Base-by-base conservation (phyloP, 2,797 vertebrate species). In the Anabacerthia variegaticeps region DNA sequence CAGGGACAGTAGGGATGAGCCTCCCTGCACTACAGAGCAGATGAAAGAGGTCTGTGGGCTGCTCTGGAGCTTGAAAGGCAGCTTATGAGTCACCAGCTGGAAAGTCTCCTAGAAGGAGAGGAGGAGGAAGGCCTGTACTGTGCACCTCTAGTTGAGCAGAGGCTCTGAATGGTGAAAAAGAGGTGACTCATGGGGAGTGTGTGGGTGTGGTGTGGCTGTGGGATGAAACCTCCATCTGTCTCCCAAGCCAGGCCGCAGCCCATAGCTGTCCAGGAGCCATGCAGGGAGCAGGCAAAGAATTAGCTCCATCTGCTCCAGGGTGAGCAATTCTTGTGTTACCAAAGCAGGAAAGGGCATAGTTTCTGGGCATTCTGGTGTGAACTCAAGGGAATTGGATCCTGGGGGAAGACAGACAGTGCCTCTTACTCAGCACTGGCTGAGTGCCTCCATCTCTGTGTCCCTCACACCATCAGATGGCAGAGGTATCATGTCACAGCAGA, bases 161-260 rank as follows among this genome's bases (percentile, higher is more conserved):
- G 80, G 46, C 88, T 87, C 41, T 89, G 72, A 54, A 10, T 92
- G 62, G 28, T 88, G 77, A 69, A 72, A 76, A 65, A 58, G 58
- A 92, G 67, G 93, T 96, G 94, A 97, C 85, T 96, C 94, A 96
- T 32, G 48, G 84, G 59, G 59, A 88, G 51, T 39, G 80, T 67
- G 88, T 93, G 76, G 94, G 95, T 81, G 94, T 78, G 85, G 73
- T 81, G 59, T 78, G 87, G 69, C 78, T 88, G 92, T 96, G 89
- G 88, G 88, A 88, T 90, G 92, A n/a, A 90, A 36, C 37, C 36
- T 93, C 88, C 95, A 93, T 95, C 91, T 96, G 96, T 84, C 68
- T 94, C 61, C 56, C 36, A 62, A 39, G 83, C 23, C 55, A 73
- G 79, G 81, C 85, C 85, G 55, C 56, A 80, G 68, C 76, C 68